Evolutionary conservation across 2,797 vertebrate genomes (phyloP), one percentile per base, ranked within the genome.

Genomic region (Enteromius mattozi): DNA sequence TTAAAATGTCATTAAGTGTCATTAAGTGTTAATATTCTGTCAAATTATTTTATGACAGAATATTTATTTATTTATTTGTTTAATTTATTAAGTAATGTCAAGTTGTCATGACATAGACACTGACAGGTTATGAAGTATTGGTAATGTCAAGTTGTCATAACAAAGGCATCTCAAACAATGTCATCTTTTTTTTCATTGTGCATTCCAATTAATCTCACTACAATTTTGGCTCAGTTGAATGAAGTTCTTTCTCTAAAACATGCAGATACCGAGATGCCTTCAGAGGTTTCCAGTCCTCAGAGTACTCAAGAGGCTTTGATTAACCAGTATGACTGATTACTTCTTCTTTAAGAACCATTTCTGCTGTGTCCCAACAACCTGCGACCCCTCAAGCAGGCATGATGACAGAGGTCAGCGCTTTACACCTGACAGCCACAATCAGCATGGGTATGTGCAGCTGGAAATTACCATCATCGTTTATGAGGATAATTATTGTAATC

Each of bases 401-500:
- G 87, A 89, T 77, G 79, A 68, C 86, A 90, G 86, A 92, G 91
- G 90, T 91, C 87, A 88, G 30, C 78, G 76, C 86, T 83, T 86
- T 89, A 19, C 85, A 91, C 89, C 84, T 88, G 91, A 88, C 87
- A 83, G 86, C 87, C 59, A 88, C 88, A 91, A 90, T 92, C 87
- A 88, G 85, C 90, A 75, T 87, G 83, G 88, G 91, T 75, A 90
- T 93, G 92, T 85, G 87, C 84, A 85, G 92, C 87, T 87, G 85
- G 82, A 91, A 93, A 92, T 94, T 90, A 93, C 87, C 92, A 87
- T 87, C 90, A 89, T 90, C 89, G 88, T 91, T 91, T 90, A 91
- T 90, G 90, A 89, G 63, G 89, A 92, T 95, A 93, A 95, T 95
- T 94, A 94, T 92, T 94, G 88, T 94, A 93, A 95, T 95, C 87